Conservation (phyloP, 2,797 vertebrate species). For the Bradypodion ventrale region DNA sequence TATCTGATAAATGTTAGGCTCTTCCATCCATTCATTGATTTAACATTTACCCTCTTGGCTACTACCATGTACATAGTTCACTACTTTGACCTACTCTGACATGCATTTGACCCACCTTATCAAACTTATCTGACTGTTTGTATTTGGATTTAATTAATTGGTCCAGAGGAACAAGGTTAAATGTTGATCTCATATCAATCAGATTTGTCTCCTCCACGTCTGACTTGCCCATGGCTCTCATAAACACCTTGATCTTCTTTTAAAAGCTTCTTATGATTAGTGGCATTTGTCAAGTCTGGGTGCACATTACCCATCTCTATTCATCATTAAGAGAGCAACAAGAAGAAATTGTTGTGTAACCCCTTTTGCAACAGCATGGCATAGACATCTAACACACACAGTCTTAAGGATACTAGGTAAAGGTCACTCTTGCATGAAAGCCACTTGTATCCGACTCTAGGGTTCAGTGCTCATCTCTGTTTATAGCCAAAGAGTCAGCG, state of each 20-base stretch:
- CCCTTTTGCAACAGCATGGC: not conserved
- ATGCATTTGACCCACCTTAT: conserved; percentile 1
- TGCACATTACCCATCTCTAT: conserved; percentile 3
- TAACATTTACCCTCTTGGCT: not conserved
- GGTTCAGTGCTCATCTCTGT: too few species aligned
- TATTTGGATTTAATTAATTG: conserved; percentile 26
- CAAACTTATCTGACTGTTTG: conserved; percentile 4
- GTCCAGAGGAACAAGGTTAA: conserved; percentile 12
- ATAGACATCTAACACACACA: not conserved
- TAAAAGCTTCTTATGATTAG: not conserved
- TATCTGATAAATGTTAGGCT: not conserved
- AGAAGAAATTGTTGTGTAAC: not conserved
- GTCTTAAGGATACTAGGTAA: not conserved
- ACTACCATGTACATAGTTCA: not conserved
- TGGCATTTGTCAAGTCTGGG: not conserved
- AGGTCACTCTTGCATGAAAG: too few species aligned
- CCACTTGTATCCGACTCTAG: too few species aligned
- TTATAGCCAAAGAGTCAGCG: too few species aligned
- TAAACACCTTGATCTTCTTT: conserved; percentile 8
- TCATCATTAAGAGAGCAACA: not conserved
- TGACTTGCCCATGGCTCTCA: not conserved
- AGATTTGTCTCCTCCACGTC: conserved; percentile 4
- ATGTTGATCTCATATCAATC: conserved; percentile 21
- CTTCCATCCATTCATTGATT: not conserved
- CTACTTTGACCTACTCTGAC: conserved; percentile 9